phyloP scores from a whole-genome alignment of 2,113 vertebrate genomes.

The Stigmatopora nigra region DNA sequence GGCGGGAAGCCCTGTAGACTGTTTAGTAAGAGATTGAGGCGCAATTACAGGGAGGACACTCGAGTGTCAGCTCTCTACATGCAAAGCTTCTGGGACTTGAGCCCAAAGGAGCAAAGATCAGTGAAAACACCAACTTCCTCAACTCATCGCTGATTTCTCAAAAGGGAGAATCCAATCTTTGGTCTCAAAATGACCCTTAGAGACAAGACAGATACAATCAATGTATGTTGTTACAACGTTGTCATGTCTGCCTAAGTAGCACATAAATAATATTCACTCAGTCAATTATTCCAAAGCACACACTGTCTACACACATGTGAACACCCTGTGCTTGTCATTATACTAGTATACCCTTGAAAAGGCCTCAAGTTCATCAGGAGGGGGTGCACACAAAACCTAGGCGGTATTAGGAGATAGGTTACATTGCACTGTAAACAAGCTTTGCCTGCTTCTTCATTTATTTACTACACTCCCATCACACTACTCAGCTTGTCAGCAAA shows the following conservation, averaged over 20 bases:
- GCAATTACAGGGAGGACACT: slow-evolving; percentile 72
- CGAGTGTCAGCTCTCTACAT: slow-evolving; percentile 56
- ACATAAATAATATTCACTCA: slow-evolving; percentile 62
- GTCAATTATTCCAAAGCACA: slow-evolving; percentile 46
- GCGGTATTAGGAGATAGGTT: slow-evolving; percentile 67
- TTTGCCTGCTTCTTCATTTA: slow-evolving; percentile 72
- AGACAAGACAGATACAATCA: slow-evolving; percentile 12
- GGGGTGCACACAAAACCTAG: slow-evolving; percentile 51
- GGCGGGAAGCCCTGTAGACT: slow-evolving; percentile 71
- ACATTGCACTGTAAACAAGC: slow-evolving; percentile 68
- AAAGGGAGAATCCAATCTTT: slow-evolving; percentile 3
- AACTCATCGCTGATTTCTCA: slow-evolving; percentile 30
- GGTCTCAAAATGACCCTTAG: neutral
- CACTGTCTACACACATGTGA: slow-evolving; percentile 19
- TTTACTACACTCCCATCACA: slow-evolving; percentile 60
- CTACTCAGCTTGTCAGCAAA: slow-evolving; percentile 59
- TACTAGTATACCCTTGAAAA: slow-evolving; percentile 69
- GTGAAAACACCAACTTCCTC: slow-evolving; percentile 28
- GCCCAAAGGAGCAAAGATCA: slow-evolving; percentile 30
- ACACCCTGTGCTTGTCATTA: slow-evolving; percentile 52
- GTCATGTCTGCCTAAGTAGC: slow-evolving; percentile 68
- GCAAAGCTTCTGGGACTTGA: slow-evolving; percentile 30
- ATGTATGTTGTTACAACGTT: slow-evolving; percentile 22
- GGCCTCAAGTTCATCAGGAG: slow-evolving; percentile 66
- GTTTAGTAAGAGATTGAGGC: slow-evolving; percentile 72